Evolutionary conservation across 1,140 invertebrate genomes (phyloP), one percentile per base, ranked within the genome.

Genomic region (Scaptodrosophila lebanonensis): DNA sequence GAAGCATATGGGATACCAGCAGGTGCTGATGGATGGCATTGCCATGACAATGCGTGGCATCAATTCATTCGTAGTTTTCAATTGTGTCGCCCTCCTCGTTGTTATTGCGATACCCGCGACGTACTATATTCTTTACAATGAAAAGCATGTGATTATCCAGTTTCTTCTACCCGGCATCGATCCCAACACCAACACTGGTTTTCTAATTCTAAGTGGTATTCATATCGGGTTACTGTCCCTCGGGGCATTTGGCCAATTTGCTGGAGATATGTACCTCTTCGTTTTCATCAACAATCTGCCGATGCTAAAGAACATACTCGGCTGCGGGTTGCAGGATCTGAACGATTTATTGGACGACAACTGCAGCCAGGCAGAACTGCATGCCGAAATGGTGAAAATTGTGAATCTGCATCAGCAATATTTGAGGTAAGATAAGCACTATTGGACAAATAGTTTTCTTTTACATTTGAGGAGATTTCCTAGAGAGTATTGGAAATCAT

Each of bases 241-340:
- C 12, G 58, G 58, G 0, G 49, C 36, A 0, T 54, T 61, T 44
- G 58, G 58, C 25, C 53, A 61, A 33, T 61, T 43, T 54, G 50
- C 50, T 0, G 32, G 43, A 3, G 58, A 61, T 13, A 54, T 49
- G 50, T 61, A 61, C 38, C 8, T 53, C 1, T 39, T 61, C 25
- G 40, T 49, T 6, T 61, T 54, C n/a, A 49, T 49, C 0, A 13
- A 22, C 7, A 47, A 53, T 43, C 33, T 53, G 3, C 50, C 58
- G 7, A 17, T 61, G 8, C 1, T 61, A 3, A 53, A 54, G 30
- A 45, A 57, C 18, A 56, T 56, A n/a, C 17, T 57, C 8, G n/a
- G 36, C 2, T 57, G 44, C 29, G 49, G 49, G 13, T 49, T 48
- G 2, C 12, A 57, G 1, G 35, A 57, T 42, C 25, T 57, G 1